phyloP scores from a whole-genome alignment of 2,888 invertebrate species.

The Polydrusus cervinus region DNA sequence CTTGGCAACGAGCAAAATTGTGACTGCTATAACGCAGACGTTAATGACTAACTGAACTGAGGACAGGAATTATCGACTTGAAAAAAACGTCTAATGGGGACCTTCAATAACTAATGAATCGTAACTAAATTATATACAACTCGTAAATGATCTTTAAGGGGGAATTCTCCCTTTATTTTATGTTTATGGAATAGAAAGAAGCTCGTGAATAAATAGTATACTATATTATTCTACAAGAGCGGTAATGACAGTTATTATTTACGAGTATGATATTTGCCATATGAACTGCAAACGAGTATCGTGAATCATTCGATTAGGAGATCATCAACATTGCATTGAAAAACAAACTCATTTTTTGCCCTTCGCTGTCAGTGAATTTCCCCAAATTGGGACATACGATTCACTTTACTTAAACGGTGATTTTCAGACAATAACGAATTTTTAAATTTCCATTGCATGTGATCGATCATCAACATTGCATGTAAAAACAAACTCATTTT shows the following conservation, averaged over 20 bases:
- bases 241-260: background rate
- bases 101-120: constrained; percentile 46
- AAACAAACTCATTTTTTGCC: too few species aligned
- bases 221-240: background rate
- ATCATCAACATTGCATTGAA: too few species aligned
- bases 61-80: constrained; percentile 42
- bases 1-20: too few species aligned
- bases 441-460: too few species aligned
- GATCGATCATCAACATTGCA: too few species aligned
- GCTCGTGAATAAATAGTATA: constrained; percentile 3
- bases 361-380: too few species aligned
- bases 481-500: too few species aligned
- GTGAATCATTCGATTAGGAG: too few species aligned
- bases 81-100: constrained; percentile 46
- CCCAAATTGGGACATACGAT: too few species aligned
- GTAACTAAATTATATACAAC: constrained; percentile 47
- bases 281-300: background rate
- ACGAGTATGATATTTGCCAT: background rate
- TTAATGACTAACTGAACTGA: constrained; percentile 15
- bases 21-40: too few species aligned
- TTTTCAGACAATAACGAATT: too few species aligned
- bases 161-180: constrained; percentile 20
- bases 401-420: too few species aligned
- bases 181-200: constrained; percentile 11
- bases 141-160: constrained; percentile 35